phyloP scores from a whole-genome alignment of 2,888 invertebrate genomes.

The Melikaiella ostensackeni region DNA sequence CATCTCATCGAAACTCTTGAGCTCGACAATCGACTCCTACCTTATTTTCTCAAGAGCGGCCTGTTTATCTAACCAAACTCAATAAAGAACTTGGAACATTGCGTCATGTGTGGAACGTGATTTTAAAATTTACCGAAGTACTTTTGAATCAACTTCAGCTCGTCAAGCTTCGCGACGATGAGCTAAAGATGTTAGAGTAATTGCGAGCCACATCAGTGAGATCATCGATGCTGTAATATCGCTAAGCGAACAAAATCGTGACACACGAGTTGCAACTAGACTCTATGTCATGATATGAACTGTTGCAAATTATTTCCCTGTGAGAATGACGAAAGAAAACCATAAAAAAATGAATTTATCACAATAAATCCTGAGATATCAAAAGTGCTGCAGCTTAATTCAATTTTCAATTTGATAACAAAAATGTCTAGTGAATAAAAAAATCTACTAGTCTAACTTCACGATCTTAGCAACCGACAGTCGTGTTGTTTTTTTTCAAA shows the following conservation, averaged over 20 bases:
- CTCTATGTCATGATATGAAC: neutral
- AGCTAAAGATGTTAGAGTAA: slow-evolving; percentile 4
- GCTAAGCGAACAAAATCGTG: neutral
- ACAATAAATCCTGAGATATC: too few species aligned
- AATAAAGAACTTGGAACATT: neutral
- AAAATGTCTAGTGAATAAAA: too few species aligned
- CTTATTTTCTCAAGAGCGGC: neutral
- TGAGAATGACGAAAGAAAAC: neutral
- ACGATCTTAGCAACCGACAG: too few species aligned
- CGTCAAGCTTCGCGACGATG: neutral
- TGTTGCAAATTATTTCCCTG: neutral
- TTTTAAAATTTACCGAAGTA: slow-evolving; percentile 8
- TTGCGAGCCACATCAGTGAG: slow-evolving; percentile 18
- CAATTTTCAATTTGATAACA: too few species aligned
- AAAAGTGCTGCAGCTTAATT: too few species aligned
- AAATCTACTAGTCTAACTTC: too few species aligned
- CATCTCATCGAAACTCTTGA: neutral
- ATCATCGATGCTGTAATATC: slow-evolving; percentile 34
- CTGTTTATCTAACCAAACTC: neutral
- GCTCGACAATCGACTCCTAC: neutral
- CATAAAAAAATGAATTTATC: neutral
- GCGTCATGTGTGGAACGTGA: slow-evolving; percentile 11
- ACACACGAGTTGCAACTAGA: neutral
- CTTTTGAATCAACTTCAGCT: slow-evolving; percentile 19
- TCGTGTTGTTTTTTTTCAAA: too few species aligned